These are phyloP conservation scores for Cephus sareptanus DNA, from an alignment of 2,888 invertebrate species.

Conservation along the genomic window DNA sequence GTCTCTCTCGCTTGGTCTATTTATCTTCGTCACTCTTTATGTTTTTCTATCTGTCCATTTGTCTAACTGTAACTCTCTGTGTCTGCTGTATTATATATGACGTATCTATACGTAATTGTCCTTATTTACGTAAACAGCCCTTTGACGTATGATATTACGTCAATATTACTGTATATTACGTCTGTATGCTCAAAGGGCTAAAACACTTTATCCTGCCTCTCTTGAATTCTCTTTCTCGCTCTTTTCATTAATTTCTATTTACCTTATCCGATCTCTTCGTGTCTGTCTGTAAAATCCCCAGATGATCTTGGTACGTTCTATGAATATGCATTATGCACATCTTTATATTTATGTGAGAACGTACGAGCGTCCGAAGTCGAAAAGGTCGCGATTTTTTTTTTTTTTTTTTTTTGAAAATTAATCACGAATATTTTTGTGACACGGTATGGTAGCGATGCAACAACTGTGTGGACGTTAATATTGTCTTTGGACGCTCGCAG, in stretches of 20 bases:
- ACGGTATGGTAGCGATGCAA: background rate
- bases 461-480: background rate
- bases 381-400: background rate
- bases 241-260: background rate
- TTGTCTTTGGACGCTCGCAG: background rate
- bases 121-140: background rate
- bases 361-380: background rate
- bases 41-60: background rate
- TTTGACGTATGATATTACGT: background rate
- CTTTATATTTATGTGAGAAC: background rate
- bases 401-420: background rate
- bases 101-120: background rate
- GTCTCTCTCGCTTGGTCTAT: background rate
- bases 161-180: no score
- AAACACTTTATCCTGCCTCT: background rate
- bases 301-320: background rate
- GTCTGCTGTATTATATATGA: conserved; percentile 1
- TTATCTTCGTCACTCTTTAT: conserved; percentile 11
- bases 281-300: background rate
- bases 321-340: background rate
- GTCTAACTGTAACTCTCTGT: background rate
- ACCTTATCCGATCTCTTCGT: background rate
- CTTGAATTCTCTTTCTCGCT: background rate
- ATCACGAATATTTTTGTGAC: background rate
- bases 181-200: background rate